phyloP scores from a whole-genome alignment of 2,888 invertebrate species.

The Nephrotoma guestfalica region DNA sequence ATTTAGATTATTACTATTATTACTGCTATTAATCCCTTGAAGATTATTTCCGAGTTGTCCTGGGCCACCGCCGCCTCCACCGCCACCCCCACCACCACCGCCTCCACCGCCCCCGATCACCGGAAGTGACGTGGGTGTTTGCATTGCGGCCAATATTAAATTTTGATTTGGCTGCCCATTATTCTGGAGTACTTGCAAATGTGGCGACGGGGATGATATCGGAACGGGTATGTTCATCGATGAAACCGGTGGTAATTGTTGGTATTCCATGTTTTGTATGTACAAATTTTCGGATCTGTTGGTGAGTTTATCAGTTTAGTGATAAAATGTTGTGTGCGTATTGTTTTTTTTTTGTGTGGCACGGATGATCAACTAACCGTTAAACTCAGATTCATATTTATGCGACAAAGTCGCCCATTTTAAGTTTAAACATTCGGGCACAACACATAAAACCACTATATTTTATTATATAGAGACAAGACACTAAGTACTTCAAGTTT shows the following conservation, averaged over 20 bases:
- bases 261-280: constrained; percentile 26
- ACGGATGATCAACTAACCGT: neutral
- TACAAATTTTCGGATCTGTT: neutral
- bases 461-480: neutral
- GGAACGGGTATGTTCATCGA: constrained; percentile 23
- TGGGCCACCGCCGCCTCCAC: constrained; percentile 19
- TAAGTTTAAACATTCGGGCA: neutral
- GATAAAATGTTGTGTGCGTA: neutral
- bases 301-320: neutral
- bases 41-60: constrained; percentile 30
- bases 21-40: constrained; percentile 19
- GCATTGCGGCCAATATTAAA: constrained; percentile 24
- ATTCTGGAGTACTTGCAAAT: constrained; percentile 9
- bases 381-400: neutral
- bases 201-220: constrained; percentile 22
- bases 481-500: neutral
- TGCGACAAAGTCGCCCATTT: constrained; percentile 6
- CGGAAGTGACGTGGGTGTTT: constrained; percentile 23
- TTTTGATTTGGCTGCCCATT: constrained; percentile 11
- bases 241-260: constrained; percentile 28
- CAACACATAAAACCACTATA: neutral
- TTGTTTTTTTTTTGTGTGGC: neutral
- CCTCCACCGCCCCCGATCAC: neutral
- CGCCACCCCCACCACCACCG: neutral
- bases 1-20: constrained; percentile 15